These are phyloP conservation scores for Siphlonurus alternatus DNA, from an alignment of 2,888 invertebrate genomes.

Conservation along the genomic window DNA sequence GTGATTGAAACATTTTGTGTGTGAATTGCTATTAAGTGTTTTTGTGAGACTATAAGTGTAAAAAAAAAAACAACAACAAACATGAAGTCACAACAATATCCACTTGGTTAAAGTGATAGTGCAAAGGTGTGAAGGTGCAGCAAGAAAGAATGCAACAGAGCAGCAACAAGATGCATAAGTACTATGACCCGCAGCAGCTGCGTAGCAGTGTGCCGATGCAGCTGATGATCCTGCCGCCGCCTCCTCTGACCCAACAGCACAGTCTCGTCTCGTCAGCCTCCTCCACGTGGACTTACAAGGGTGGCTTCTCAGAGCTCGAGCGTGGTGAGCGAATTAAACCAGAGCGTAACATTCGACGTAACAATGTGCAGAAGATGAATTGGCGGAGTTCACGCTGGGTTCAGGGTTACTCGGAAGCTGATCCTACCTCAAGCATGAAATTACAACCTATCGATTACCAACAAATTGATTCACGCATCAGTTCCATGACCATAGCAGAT, in stretches of 20 bases:
- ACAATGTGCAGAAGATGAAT: constrained; percentile 22
- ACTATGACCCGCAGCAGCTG: constrained; percentile 13
- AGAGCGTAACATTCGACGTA: constrained; percentile 38
- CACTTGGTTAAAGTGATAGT: background rate
- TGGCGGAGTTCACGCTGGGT: constrained; percentile 23
- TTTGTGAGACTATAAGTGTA: background rate
- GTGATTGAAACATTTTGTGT: background rate
- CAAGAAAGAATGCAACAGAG: no score
- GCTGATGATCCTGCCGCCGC: constrained; percentile 14
- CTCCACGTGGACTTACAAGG: constrained; percentile 2
- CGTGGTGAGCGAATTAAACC: constrained; percentile 53
- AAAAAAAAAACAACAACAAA: no score
- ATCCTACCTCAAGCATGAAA: background rate
- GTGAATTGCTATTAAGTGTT: background rate
- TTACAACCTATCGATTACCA: constrained; percentile 9
- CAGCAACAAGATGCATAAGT: constrained; percentile 12
- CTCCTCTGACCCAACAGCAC: constrained; percentile 9
- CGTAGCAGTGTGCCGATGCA: constrained; percentile 12
- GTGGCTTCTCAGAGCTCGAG: constrained; percentile 24
- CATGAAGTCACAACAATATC: background rate
- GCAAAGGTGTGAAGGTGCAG: background rate
- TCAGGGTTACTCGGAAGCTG: constrained; percentile 19
- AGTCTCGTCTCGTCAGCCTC: background rate
- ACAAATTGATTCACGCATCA: constrained; percentile 16
- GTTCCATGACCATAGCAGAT: constrained; percentile 24